Base-by-base conservation (phyloP, 2,113 vertebrate species). In the Chloebia gouldiae region DNA sequence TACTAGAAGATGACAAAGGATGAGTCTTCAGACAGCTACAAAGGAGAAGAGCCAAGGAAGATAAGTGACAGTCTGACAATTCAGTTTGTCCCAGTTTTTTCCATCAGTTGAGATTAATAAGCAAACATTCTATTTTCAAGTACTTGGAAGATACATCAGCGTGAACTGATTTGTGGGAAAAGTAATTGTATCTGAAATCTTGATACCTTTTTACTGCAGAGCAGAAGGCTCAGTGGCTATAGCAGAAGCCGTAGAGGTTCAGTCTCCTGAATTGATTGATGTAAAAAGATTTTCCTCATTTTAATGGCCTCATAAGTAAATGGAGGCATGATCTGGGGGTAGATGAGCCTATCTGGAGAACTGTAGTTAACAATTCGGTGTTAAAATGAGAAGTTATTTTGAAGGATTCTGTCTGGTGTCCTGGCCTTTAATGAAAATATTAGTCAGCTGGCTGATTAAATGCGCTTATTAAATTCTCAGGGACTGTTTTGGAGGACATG, bases 391-490 rank as follows among this genome's bases (percentile, higher is more conserved):
- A 81, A 61, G 22, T 65, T 94, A 56, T 9, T 15, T 75, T 78
- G 44, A 79, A 89, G 27, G 27, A 33, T 78, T 92, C 47, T 79
- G 53, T 84, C 39, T 47, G 86, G 79, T 33, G 27, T 83, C 42
- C 0, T 0, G 30, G 47, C 51, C 51, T 94, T 92, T 86, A 77
- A 70, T 78, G 88, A 85, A 90, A 88, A 28, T 70, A 47, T 80
- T 45, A 47, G 72, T 88, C 82, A 86, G 9, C 69, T 88, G 59
- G 10, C 50, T 90, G 59, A 81, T 97, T 63, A 81, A 92, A 88
- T 70, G 79, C 59, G 39, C 76, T 63, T 94, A 73, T 83, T 95
- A 88, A 86, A 81, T 90, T 95, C 80, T 78, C 13, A 22, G 70
- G 69, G 64, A n/a, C 42, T 65, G 0, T 92, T n/a, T 90, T 94